A percentile compares a stretch with the other conserved stretches of the same genome.
phyloP scores from a whole-genome alignment of 2,113 vertebrate genomes.

The Charina bottae region DNA sequence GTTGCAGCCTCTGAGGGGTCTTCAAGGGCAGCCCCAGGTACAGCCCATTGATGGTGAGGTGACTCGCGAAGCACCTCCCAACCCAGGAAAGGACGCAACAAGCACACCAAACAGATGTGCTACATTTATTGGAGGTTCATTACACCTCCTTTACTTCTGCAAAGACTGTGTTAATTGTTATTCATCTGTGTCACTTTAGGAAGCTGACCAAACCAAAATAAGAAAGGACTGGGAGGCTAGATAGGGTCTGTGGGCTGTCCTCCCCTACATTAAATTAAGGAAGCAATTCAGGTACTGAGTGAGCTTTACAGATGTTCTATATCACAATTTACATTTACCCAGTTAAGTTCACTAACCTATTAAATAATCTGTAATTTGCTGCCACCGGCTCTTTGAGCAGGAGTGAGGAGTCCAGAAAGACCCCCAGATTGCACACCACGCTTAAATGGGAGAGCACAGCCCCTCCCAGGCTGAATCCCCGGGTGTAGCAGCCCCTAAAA shows the following conservation, averaged over 20 bases:
- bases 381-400: not conserved
- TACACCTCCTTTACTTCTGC: not conserved
- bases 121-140: not conserved
- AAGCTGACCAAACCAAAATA: not conserved
- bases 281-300: not conserved
- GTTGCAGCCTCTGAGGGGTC: too few species aligned
- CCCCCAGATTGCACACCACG: not conserved
- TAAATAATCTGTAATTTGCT: not conserved
- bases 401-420: not conserved
- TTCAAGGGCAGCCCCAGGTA: too few species aligned
- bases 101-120: not conserved
- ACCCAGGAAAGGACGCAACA: too few species aligned
- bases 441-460: not conserved
- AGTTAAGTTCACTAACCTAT: not conserved
- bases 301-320: not conserved
- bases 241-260: not conserved
- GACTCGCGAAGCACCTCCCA: too few species aligned
- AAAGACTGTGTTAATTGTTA: not conserved
- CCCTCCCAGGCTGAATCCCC: not conserved
- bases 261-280: not conserved
- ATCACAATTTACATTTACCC: not conserved
- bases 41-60: too few species aligned
- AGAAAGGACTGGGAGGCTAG: not conserved
- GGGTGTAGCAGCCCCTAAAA: not conserved
- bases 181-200: not conserved